Conservation (phyloP, 1,140 invertebrate species). For the Pemphigus obesinymphae region DNA sequence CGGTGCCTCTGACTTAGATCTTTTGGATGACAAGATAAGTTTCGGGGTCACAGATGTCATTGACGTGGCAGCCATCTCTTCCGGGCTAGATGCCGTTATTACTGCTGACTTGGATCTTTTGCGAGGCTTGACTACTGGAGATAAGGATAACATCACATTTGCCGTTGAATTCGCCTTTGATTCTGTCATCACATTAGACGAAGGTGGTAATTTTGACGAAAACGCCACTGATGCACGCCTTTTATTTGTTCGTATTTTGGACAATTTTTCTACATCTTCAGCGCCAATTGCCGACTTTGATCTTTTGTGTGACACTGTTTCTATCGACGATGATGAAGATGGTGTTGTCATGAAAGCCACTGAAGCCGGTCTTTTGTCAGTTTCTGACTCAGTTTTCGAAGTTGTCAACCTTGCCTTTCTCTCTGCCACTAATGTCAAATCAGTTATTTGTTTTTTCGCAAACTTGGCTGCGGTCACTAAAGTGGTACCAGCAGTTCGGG, state of each 20-base stretch:
- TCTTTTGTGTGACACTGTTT: background rate
- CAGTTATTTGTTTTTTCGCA: too few relatives aligned
- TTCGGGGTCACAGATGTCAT: too few relatives aligned
- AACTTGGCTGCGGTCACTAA: too few relatives aligned
- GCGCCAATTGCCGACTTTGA: background rate
- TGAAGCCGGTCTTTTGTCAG: background rate
- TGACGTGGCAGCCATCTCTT: background rate
- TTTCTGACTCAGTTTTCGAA: too few relatives aligned
- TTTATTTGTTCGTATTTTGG: background rate
- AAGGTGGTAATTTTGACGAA: background rate
- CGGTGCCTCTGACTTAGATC: background rate
- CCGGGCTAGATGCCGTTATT: background rate
- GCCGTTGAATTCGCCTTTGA: too few relatives aligned
- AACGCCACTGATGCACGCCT: background rate
- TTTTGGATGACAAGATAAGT: too few relatives aligned
- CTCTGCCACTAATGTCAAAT: too few relatives aligned
- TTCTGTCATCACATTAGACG: background rate
- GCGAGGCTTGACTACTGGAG: background rate
- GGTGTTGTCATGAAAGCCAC: background rate
- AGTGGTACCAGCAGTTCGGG: background rate
- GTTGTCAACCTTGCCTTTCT: too few relatives aligned
- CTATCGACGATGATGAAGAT: too few relatives aligned
- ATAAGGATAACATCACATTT: background rate
- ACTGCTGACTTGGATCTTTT: background rate
- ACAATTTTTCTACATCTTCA: too few relatives aligned